A percentile compares a stretch with the other conserved stretches of the same genome.
These are phyloP conservation scores for Dryocosmus kuriphilus DNA, from an alignment of 2,888 invertebrate species.

Conservation along the genomic window DNA sequence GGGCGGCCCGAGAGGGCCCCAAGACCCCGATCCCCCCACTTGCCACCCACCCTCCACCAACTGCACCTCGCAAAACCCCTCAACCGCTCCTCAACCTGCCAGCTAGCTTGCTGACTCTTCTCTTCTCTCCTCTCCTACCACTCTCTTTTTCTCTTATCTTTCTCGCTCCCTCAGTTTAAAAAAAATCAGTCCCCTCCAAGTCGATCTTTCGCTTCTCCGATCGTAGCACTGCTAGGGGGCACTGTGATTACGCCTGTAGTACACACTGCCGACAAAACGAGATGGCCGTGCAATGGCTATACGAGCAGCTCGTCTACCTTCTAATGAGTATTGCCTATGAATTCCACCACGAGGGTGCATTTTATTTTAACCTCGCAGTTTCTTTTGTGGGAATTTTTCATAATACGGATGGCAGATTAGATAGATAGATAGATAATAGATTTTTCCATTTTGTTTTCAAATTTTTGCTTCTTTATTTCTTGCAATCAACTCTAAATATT, in stretches of 20 bases:
- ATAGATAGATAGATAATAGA: no score
- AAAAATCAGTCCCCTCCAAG: conserved; percentile 47
- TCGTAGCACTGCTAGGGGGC: conserved; percentile 70
- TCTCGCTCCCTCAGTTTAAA: conserved; percentile 49
- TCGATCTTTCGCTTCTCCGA: conserved; percentile 43
- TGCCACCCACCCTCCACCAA: conserved; percentile 58
- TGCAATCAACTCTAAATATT: no score
- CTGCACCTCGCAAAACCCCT: conserved; percentile 50
- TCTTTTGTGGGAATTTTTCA: no score
- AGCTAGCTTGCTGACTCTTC: conserved; percentile 46
- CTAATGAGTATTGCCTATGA: conserved; percentile 55
- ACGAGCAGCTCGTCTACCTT: conserved; percentile 36
- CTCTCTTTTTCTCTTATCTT: conserved; percentile 45
- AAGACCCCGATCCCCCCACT: conserved; percentile 59
- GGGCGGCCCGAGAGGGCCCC: conserved; percentile 69
- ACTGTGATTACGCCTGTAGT: conserved; percentile 74
- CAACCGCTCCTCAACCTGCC: conserved; percentile 48
- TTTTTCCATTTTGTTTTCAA: no score
- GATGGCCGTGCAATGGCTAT: conserved; percentile 56
- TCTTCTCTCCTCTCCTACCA: conserved; percentile 47
- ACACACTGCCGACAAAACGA: conserved; percentile 74
- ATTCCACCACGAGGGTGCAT: background rate
- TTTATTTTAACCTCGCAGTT: background rate
- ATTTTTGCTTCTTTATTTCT: no score
- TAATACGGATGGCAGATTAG: no score